A percentile compares a stretch with the other conserved stretches of the same genome.
Conservation (phyloP, 2,888 invertebrate species). For the Acleris literana region DNA sequence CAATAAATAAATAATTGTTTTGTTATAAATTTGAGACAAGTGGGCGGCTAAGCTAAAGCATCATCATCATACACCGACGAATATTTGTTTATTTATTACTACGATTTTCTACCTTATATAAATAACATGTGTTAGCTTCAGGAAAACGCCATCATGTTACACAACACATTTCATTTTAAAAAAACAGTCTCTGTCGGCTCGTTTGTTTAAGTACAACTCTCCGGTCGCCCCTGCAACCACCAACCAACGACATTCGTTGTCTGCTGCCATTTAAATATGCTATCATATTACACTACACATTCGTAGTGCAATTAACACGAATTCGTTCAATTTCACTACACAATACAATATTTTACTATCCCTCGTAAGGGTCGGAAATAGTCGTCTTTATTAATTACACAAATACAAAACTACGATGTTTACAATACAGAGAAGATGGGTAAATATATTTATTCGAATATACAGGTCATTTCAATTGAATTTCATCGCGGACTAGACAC, state of each 20-base stretch:
- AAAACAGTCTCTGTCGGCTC: constrained; percentile 25
- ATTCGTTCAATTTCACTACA: constrained; percentile 43
- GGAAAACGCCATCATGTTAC: constrained; percentile 12
- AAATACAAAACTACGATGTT: constrained; percentile 59
- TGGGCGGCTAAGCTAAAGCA: constrained; percentile 9
- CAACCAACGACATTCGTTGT: constrained; percentile 31
- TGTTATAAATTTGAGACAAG: constrained; percentile 18
- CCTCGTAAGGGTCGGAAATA: constrained; percentile 50
- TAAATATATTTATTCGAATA: constrained; percentile 47
- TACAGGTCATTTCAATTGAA: constrained; percentile 50
- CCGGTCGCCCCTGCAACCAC: constrained; percentile 1
- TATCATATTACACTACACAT: background rate
- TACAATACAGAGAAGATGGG: constrained; percentile 48
- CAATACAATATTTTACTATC: constrained; percentile 49
- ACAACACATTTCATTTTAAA: constrained; percentile 17
- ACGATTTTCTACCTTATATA: constrained; percentile 12
- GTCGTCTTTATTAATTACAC: constrained; percentile 57
- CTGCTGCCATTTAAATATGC: background rate
- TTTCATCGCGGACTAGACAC: constrained; percentile 73
- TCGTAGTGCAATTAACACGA: constrained; percentile 4
- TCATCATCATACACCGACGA: constrained; percentile 8
- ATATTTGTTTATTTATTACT: constrained; percentile 5
- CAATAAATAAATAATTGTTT: constrained; percentile 6
- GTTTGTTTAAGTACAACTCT: constrained; percentile 27
- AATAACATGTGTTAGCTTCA: constrained; percentile 10